phyloP scores from a whole-genome alignment of 2,888 invertebrate species.

The Endomychus coccineus region DNA sequence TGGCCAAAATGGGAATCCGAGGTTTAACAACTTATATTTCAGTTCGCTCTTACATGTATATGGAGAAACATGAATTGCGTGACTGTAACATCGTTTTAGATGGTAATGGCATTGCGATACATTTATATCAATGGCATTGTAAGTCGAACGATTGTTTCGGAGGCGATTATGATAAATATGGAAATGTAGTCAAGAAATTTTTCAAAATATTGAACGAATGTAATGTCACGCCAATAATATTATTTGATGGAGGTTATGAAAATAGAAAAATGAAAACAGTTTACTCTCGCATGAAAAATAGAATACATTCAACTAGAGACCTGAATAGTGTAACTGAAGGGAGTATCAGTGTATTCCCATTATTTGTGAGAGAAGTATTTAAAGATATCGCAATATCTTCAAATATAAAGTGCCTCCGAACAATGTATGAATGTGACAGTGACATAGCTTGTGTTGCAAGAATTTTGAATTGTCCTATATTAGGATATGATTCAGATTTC shows the following conservation, averaged over 20 bases:
- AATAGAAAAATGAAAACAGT: slow-evolving; percentile 61
- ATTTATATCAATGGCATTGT: slow-evolving; percentile 57
- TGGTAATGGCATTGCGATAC: slow-evolving; percentile 68
- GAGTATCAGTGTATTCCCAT: slow-evolving; percentile 59
- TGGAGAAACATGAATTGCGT: slow-evolving; percentile 57
- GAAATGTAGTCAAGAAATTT: slow-evolving; percentile 56
- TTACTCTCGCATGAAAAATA: slow-evolving; percentile 26
- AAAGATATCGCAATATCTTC: slow-evolving; percentile 59
- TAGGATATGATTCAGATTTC: slow-evolving; percentile 93
- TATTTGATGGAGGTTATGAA: slow-evolving; percentile 77
- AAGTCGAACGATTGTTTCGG: slow-evolving; percentile 67
- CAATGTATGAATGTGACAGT: slow-evolving; percentile 85
- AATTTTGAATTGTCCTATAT: slow-evolving; percentile 71
- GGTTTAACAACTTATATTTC: slow-evolving; percentile 78
- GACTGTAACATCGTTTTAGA: slow-evolving; percentile 69
- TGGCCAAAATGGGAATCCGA: slow-evolving; percentile 66
- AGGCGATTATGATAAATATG: slow-evolving; percentile 77
- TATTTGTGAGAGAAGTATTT: slow-evolving; percentile 68
- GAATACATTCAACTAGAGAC: slow-evolving; percentile 36
- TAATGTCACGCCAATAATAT: slow-evolving; percentile 61
- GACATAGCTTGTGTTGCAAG: slow-evolving; percentile 78
- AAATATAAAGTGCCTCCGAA: slow-evolving; percentile 59
- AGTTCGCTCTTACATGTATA: slow-evolving; percentile 54
- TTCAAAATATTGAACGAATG: slow-evolving; percentile 64
- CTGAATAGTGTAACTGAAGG: slow-evolving; percentile 52